phyloP scores from a whole-genome alignment of 2,113 vertebrate genomes.

The Mellivora capensis region DNA sequence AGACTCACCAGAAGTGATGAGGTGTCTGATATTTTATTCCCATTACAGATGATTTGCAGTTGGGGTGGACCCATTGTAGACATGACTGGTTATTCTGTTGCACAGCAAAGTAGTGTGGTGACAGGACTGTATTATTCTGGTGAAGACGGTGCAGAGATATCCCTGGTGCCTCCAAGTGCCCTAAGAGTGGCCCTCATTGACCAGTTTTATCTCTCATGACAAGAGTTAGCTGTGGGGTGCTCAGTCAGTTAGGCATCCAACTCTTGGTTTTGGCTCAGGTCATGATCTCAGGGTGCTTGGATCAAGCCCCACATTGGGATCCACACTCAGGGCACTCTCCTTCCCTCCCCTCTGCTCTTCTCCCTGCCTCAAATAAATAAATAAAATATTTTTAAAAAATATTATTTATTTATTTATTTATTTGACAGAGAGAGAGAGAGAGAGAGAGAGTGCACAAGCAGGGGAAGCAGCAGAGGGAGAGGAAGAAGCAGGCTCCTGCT shows the following conservation, averaged over 20 bases:
- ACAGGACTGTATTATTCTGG: not conserved
- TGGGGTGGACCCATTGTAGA: not conserved
- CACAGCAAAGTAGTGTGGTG: not conserved
- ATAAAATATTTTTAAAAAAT: no score
- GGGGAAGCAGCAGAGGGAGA: no score
- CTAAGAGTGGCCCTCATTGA: not conserved
- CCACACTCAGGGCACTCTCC: not conserved
- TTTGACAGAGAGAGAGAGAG: no score
- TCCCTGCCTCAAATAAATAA: not conserved
- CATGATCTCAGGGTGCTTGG: not conserved
- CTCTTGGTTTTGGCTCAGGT: not conserved
- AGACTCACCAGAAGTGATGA: not conserved
- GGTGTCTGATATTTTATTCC: not conserved
- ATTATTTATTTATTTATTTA: no score
- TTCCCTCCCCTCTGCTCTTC: not conserved
- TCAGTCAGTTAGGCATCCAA: not conserved
- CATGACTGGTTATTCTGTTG: not conserved
- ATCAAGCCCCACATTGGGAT: not conserved
- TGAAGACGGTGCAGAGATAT: not conserved
- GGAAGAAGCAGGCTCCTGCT: no score
- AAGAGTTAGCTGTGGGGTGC: not conserved
- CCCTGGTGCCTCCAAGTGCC: not conserved
- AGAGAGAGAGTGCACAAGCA: no score
- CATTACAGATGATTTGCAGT: not conserved
- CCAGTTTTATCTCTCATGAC: not conserved